Percentiles rank a stretch among this genome's conserved stretches.
phyloP scores from a whole-genome alignment of 2,113 vertebrate species.

The Tinamus guttatus region DNA sequence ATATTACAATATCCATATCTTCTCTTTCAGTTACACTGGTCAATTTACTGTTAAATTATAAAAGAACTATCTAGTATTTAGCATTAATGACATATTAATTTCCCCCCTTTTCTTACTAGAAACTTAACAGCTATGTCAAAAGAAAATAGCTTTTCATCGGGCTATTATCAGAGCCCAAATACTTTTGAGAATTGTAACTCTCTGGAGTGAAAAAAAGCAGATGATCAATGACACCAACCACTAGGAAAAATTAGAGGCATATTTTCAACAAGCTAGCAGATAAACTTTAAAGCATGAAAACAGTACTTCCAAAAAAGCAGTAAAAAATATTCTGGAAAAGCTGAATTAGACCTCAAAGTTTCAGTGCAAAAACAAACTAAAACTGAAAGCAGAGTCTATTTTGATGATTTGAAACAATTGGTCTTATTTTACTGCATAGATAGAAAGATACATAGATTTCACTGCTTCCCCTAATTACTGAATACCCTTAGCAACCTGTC shows the following conservation, averaged over 20 bases:
- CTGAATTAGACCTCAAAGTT: background rate
- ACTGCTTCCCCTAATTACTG: background rate
- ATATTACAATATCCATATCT: background rate
- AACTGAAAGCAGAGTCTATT: background rate
- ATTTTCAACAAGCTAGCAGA: background rate
- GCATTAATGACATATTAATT: background rate
- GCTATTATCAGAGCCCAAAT: conserved; percentile 9
- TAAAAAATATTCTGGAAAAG: background rate
- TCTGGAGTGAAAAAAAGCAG: background rate
- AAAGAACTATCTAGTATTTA: background rate
- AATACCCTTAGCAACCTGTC: background rate
- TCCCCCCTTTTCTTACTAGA: background rate
- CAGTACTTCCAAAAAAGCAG: background rate
- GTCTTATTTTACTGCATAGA: background rate
- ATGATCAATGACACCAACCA: background rate
- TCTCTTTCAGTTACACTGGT: background rate
- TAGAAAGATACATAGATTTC: background rate
- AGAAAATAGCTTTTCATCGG: background rate
- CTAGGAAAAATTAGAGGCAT: background rate
- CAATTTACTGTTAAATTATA: background rate
- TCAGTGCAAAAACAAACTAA: background rate
- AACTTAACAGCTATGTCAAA: conserved; percentile 4
- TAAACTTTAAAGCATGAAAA: background rate
- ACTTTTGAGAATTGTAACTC: background rate
- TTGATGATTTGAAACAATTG: background rate